Percentiles rank a stretch among this genome's conserved stretches.
These are phyloP conservation scores for Palythoa grandis DNA, from an alignment of 92 coral and sea anemone genomes.

Conservation along the genomic window DNA sequence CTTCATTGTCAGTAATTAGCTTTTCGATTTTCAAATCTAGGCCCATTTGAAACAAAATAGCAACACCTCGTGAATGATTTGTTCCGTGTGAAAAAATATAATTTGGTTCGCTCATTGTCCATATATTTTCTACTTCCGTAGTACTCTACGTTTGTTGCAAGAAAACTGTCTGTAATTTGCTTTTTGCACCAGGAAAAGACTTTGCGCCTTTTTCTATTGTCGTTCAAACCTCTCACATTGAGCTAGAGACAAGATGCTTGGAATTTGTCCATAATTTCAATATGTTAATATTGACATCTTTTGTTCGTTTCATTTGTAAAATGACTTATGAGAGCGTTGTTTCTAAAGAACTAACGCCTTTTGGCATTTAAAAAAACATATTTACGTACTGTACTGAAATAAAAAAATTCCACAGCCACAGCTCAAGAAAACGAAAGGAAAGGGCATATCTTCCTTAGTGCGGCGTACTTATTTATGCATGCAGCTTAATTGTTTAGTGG, in stretches of 20 bases:
- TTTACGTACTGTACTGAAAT: conserved; percentile 18
- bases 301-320: conserved; percentile 15
- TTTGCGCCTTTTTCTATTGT: too few relatives aligned
- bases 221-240: conserved; percentile 17
- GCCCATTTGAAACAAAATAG: background rate
- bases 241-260: conserved; percentile 3
- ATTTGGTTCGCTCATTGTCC: conserved; percentile 15
- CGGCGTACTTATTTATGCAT: too few relatives aligned
- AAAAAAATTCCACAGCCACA: background rate
- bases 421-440: conserved; percentile 17
- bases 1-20: background rate
- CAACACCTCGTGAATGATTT: conserved; percentile 15
- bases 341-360: conserved; percentile 7
- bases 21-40: conserved; percentile 8
- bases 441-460: too few relatives aligned
- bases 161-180: conserved; percentile 12
- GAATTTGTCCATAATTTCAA: conserved; percentile 16
- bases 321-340: conserved; percentile 17
- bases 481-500: too few relatives aligned
- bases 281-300: background rate
- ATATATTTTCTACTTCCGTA: conserved; percentile 11
- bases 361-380: conserved; percentile 10
- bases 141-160: conserved; percentile 18
- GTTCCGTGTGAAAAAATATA: conserved; percentile 16
- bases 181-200: conserved; percentile 9